Evolutionary conservation across 2,888 invertebrate species (phyloP), one percentile per base, ranked within the genome.

Genomic region (Arctia plantaginis): DNA sequence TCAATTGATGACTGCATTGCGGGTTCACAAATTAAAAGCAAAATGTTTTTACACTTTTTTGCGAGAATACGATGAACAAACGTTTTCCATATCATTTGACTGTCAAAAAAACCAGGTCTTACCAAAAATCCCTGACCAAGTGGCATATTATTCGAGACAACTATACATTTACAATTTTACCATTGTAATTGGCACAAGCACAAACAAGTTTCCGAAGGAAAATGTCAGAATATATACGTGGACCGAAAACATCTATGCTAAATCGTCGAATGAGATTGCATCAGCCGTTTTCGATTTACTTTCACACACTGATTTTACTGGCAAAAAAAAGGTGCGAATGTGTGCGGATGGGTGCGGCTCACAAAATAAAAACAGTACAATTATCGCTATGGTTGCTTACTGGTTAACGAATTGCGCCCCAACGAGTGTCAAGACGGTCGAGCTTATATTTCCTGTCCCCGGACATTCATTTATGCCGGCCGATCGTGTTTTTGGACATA

Each of bases 401-500:
- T 67, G 67, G 67, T 23, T 67, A 27, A 18, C 6, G 4, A 15
- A 10, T 10, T 4, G 27, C 8, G n/a, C 67, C 23, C 44, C 27
- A 10, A n/a, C 7, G 1, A 33, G 35, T 10, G 27, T 67, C 7
- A 44, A 67, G 27, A 27, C 2, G 3, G 30, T 67, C 4, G 47
- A 67, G 44, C 27, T 67, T 27, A 41, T 67, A 12, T 67, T 67
- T 30, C 67, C 47, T 12, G 30, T 67, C 1, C 20, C 41, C 7
- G 67, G 67, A 44, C 47, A 67, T 47, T 67, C 67, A 18, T 67
- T 67, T 47, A n/a, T 67, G 12, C 67, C 67, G 27, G n/a, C 67
- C 4, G 67, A 47, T 27, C 12, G 67, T 15, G 47, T 67, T n/a
- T 67, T 67, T 23, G 64, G 39, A 39, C 39, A 7, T 39, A 39